phyloP scores from a whole-genome alignment of 2,113 vertebrate species.

The Canis aureus region DNA sequence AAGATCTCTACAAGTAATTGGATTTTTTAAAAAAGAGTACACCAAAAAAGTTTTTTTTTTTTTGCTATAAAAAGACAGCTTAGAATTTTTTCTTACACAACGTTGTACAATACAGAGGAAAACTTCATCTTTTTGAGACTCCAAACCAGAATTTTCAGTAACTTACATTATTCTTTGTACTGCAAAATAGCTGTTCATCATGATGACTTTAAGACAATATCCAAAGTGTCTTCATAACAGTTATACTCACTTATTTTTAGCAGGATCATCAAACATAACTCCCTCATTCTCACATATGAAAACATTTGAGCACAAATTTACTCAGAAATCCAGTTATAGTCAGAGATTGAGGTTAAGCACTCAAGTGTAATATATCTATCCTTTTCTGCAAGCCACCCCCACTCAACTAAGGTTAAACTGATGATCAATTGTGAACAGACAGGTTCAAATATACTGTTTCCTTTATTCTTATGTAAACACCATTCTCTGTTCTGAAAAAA shows the following conservation, averaged over 20 bases:
- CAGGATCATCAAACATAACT: neutral
- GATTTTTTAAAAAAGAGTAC: neutral
- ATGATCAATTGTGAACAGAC: neutral
- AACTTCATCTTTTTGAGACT: neutral
- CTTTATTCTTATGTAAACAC: neutral
- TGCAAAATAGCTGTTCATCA: neutral
- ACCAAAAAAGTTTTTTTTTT: neutral
- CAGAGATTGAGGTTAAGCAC: neutral
- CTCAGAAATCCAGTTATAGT: neutral
- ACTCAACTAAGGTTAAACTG: neutral
- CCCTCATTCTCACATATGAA: neutral
- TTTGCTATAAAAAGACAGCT: neutral
- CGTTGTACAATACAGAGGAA: neutral
- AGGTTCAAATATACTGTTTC: neutral
- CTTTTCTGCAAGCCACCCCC: neutral
- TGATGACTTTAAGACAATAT: neutral
- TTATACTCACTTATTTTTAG: neutral
- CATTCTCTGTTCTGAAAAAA: neutral
- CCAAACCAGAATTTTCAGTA: conserved; percentile 8
- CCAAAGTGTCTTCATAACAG: neutral
- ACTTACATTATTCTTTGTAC: neutral
- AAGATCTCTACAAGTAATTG: neutral
- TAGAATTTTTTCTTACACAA: conserved; percentile 24
- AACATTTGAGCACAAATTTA: neutral
- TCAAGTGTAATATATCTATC: neutral